phyloP scores from a whole-genome alignment of 2,797 vertebrate genomes.

The Ptychadena robeensis region DNA sequence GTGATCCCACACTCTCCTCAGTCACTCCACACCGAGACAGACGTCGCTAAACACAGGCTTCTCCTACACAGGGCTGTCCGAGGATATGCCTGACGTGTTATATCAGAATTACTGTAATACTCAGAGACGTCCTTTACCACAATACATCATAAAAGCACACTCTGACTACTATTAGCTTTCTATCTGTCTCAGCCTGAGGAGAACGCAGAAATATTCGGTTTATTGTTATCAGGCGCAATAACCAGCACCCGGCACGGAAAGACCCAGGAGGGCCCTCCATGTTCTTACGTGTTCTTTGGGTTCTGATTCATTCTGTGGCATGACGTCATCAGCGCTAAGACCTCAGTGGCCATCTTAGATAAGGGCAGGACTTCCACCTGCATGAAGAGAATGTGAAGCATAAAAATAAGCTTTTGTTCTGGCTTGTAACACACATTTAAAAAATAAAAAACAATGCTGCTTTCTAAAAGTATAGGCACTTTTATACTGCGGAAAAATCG shows the following conservation, averaged over 20 bases:
- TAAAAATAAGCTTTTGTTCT: too few species aligned
- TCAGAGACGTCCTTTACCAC: not conserved
- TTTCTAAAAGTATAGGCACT: too few species aligned
- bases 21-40: too few species aligned
- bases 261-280: not conserved
- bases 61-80: conserved; percentile 13
- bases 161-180: not conserved
- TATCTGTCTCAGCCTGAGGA: too few species aligned
- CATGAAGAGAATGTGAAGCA: not conserved
- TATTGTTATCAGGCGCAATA: not conserved
- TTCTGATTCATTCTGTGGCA: not conserved
- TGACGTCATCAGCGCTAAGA: not conserved
- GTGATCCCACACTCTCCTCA: not conserved
- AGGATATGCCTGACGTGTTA: not conserved
- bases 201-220: not conserved
- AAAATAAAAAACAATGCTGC: not conserved
- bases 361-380: not conserved
- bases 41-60: not conserved
- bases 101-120: not conserved
- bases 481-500: too few species aligned
- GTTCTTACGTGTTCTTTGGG: conserved; percentile 37
- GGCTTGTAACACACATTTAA: not conserved
- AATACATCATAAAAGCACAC: not conserved
- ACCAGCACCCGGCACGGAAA: not conserved
- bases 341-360: conserved; percentile 6